Percentiles rank a stretch among this genome's conserved stretches.
Conservation (phyloP, 2,113 vertebrate species). For the Nibea albiflora region DNA sequence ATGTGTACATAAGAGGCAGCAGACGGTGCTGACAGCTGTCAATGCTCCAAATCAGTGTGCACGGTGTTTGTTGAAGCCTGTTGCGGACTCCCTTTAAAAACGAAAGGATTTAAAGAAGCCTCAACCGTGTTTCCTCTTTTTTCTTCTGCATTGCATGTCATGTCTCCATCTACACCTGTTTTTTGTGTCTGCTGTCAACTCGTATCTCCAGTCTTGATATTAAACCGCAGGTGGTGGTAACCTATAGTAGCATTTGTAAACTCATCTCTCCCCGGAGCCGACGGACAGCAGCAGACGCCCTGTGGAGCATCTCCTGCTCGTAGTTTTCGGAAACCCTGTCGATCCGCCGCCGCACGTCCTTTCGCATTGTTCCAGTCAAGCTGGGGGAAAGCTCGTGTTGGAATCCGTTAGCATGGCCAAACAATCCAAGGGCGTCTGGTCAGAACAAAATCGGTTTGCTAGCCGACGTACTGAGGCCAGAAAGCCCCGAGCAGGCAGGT, state of each 20-base stretch:
- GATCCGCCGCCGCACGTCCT: conserved; percentile 46
- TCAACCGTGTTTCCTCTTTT: conserved; percentile 78
- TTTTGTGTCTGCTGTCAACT: background rate
- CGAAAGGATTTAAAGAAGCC: conserved; percentile 66
- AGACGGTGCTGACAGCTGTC: conserved; percentile 42
- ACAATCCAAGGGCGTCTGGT: conserved; percentile 33
- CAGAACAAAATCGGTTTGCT: background rate
- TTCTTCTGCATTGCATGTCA: conserved; percentile 82
- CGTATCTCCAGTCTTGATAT: background rate
- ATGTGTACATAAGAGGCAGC: background rate
- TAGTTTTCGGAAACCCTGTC: conserved; percentile 28
- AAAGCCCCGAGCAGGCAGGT: background rate
- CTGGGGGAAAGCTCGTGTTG: conserved; percentile 33
- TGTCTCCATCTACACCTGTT: conserved; percentile 60
- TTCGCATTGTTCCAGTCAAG: conserved; percentile 50
- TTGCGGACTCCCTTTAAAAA: conserved; percentile 58
- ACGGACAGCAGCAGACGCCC: conserved; percentile 57
- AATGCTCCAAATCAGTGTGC: conserved; percentile 34
- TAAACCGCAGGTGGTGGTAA: background rate
- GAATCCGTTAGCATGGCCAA: conserved; percentile 43
- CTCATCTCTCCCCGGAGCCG: conserved; percentile 15
- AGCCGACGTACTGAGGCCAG: conserved; percentile 5
- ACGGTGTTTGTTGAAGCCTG: conserved; percentile 34
- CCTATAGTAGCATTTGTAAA: background rate
- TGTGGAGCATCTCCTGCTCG: conserved; percentile 50